Base-by-base conservation (phyloP, 2,797 vertebrate genomes). In the Eleutherodactylus coqui region DNA sequence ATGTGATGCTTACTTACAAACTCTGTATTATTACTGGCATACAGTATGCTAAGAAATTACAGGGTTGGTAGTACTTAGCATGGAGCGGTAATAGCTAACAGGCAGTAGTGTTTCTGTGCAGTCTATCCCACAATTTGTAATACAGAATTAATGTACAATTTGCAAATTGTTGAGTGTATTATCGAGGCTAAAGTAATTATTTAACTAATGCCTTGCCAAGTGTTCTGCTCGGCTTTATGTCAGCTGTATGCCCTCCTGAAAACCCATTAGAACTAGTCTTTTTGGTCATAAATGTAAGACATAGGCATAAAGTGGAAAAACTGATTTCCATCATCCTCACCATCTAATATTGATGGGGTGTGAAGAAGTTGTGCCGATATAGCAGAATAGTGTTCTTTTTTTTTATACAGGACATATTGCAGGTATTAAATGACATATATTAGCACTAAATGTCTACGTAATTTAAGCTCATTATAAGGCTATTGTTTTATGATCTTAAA, bases 41-140 rank as follows among this genome's bases (percentile, higher is more conserved):
- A 43, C n/a, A 29, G 47, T 79, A 43, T 81, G 79, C 43, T 67
- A 67, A 67, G 55, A 81, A 67, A 36, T 64, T 3, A 43, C 43
- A 24, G 62, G 45, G 29, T 64, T 64, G 41, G 36, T 29, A n/a
- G 36, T 10, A 34, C 45, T 34, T 81, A 70, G 64, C 27, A 41
- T 55, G 67, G 64, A 41, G 55, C 5, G 16, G 47, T 41, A 55
- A 70, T 55, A 55, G 80, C 47, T 45, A 24, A 58, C 32, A 55
- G 47, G 29, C 24, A 36, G 43, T 53, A 38, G 41, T n/a, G n/a
- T 14, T 51, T 53, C 7, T 34, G 27, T 49, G 47, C 9, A 34
- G n/a, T 32, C 19, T 34, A 11, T 49, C 73, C 7, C 21, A 21
- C 24, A 51, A 17, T 58, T 58, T 14, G 14, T 17, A 82, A 82